Percentiles rank a stretch among this genome's conserved stretches.
These are phyloP conservation scores for Sebastes trivittatus DNA, from an alignment of 2,797 vertebrate species.

Conservation along the genomic window DNA sequence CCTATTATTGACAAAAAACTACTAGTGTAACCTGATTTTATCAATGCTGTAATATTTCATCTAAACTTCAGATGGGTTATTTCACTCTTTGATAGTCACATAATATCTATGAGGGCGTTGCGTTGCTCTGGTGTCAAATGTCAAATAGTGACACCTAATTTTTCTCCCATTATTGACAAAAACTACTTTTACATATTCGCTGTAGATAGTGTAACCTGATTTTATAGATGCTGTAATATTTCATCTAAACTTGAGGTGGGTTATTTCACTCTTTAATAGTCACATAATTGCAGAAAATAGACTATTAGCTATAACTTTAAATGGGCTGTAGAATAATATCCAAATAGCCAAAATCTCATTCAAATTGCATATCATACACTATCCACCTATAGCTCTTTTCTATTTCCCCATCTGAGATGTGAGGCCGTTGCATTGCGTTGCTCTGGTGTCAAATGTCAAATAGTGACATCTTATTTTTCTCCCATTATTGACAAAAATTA, in stretches of 20 bases:
- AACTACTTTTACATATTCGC: not conserved
- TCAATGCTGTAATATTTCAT: fast-evolving
- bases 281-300: not conserved
- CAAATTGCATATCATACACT: too few species aligned
- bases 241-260: not conserved
- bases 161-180: not conserved
- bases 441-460: constrained; percentile 36
- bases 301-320: too few species aligned
- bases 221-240: not conserved
- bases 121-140: constrained; percentile 29
- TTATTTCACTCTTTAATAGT: not conserved
- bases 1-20: too few species aligned
- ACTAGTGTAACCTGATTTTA: too few species aligned
- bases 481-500: not conserved
- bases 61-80: too few species aligned
- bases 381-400: too few species aligned
- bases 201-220: not conserved
- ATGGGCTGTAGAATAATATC: too few species aligned
- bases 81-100: too few species aligned
- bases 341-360: too few species aligned
- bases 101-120: too few species aligned
- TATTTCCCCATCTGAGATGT: constrained; percentile 27
- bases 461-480: not conserved
- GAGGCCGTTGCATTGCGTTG: constrained; percentile 14
- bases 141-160: constrained; percentile 7